Base-by-base conservation (phyloP, 2,113 vertebrate species). In the Emydura subglobosa region DNA sequence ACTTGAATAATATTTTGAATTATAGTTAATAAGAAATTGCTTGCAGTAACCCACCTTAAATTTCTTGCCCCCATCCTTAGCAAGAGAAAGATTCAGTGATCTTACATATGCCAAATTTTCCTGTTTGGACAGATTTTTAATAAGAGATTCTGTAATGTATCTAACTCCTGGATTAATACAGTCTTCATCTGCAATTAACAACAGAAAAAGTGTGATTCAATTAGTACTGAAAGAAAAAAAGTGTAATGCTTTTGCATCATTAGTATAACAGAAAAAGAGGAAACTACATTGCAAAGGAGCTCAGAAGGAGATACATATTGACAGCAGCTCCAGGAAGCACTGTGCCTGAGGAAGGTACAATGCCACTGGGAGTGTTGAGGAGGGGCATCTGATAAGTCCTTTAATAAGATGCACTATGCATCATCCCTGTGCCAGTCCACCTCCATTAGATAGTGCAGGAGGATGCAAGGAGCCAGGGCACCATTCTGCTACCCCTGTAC, bases 61-160 rank as follows among this genome's bases (percentile, higher is more conserved):
- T 93, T 98, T 98, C 96, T 99, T 99, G 91, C 98, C 97, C 74
- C 97, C 98, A 91, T 98, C 98, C 95, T 98, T 98, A 72, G 97
- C 88, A 76, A 98, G 98, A 84, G 98, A 99, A 97, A 99, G 98
- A 94, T 99, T 99, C 91, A 99, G 91, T 44, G 98, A 97, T 39
- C 81, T 98, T 86, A 99, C 89, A 87, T 86, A 96, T 0, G 97
- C 91, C 94, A 99, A 79, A 92, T 98, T 98, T 49, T 99, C 98
- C 89, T 99, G 98, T 94, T 98, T 99, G 79, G 98, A 96, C 76
- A 99, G 88, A 82, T 97, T 90, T 92, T 98, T 99, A 85, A 99
- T 96, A 51, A 99, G 96, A 10, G 97, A 57, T 44, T 99, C 99
- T 19, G 98, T 99, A 88, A 99, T 98, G 90, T 99, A 99, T 68